Evolutionary conservation across 1,140 invertebrate species (phyloP), one percentile per base, ranked within the genome.

Genomic region (Anadara kagoshimensis): DNA sequence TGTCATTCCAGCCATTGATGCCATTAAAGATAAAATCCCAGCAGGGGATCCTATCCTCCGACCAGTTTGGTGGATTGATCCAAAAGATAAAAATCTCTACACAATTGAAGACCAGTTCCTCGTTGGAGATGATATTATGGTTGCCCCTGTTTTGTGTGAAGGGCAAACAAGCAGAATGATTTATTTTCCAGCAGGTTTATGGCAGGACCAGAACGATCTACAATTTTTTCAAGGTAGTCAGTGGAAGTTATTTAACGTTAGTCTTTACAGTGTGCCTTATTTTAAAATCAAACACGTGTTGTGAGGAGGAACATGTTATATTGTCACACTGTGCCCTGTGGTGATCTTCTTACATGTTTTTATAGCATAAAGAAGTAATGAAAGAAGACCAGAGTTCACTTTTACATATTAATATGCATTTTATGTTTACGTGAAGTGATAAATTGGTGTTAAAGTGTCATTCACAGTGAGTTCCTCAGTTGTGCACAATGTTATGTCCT

Each of bases 1-100:
- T 61, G 78, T 87, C 75, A 89, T 93, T 0, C 90, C 92, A 14
- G 87, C 89, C 36, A 84, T 96, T 18, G 62, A 73, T 36, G 22
- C 81, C 18, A 75, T 85, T 26, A 82, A 90, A 57, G 83, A 90
- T 54, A 93, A 95, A 0, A 87, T 96, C 57, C 92, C 94, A 61
- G 93, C 93, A 10, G 96, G 85, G 22, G 26, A 63, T 16, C 88
- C 88, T 12, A 85, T 89, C 11, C 93, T 98, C 45, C 90, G 96
- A 1, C 97, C 97, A 0, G 89, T 98, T 22, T 98, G 97, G 96
- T 96, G 97, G 94, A 89, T 96, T 49, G 93, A 95, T 75, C 94
- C 95, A 0, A 91, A 92, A 0, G 96, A 98, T 89, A 88, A 91
- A 0, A 93, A 93, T 0, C 94, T 95, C 58, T 92, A 94, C 44